A percentile compares a stretch with the other conserved stretches of the same genome.
Conservation (phyloP, 2,797 vertebrate genomes). For the Coluber constrictor region DNA sequence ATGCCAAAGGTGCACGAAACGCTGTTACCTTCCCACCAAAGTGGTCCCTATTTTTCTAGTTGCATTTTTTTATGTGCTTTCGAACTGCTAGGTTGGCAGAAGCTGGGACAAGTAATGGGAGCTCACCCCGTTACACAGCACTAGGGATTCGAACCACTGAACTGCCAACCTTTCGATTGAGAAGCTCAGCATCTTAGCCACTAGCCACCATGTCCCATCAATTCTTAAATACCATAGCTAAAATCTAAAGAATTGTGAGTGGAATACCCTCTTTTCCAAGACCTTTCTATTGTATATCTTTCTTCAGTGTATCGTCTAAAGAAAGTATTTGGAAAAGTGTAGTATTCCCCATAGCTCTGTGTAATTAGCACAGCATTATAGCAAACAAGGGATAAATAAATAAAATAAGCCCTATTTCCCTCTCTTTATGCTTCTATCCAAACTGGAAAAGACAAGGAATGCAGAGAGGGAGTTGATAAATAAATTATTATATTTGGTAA, state of each 20-base stretch:
- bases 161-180: too few relatives aligned
- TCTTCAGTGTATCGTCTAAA: neutral
- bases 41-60: too few relatives aligned
- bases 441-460: neutral
- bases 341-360: neutral
- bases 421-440: neutral
- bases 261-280: neutral
- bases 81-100: too few relatives aligned
- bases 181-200: too few relatives aligned
- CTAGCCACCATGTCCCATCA: too few relatives aligned
- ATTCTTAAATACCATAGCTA: neutral
- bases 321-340: neutral
- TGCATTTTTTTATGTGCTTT: too few relatives aligned
- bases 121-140: too few relatives aligned
- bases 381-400: neutral
- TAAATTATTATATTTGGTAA: neutral
- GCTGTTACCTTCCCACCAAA: too few relatives aligned
- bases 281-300: neutral
- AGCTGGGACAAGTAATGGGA: too few relatives aligned
- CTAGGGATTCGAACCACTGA: too few relatives aligned
- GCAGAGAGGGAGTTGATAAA: neutral
- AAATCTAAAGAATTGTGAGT: neutral
- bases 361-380: neutral
- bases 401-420: neutral
- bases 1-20: too few relatives aligned